phyloP scores from a whole-genome alignment of 2,888 invertebrate genomes.

The Eilema griseolum region DNA sequence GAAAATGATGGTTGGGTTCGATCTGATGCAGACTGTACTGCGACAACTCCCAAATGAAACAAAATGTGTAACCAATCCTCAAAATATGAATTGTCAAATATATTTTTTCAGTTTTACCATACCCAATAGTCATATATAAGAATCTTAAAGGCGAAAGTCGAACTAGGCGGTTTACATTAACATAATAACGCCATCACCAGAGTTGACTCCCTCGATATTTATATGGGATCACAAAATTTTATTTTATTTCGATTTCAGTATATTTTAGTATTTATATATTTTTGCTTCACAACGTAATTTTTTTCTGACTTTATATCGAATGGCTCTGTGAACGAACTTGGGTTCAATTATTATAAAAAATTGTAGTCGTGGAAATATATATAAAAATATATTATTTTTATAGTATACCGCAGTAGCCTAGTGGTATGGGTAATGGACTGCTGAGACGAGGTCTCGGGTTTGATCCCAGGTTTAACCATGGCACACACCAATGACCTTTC shows the following conservation, averaged over 20 bases:
- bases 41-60: too few species aligned
- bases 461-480: too few species aligned
- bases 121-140: conserved; percentile 7
- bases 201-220: conserved; percentile 10
- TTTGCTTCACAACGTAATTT: neutral
- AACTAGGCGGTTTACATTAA: conserved; percentile 18
- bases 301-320: neutral
- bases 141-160: neutral
- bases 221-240: conserved; percentile 9
- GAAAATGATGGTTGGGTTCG: too few species aligned
- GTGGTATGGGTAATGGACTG: too few species aligned
- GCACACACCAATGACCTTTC: too few species aligned
- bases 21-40: too few species aligned
- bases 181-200: conserved; percentile 20
- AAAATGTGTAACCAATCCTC: neutral
- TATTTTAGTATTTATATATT: neutral
- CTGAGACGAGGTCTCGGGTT: too few species aligned
- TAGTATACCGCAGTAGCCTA: too few species aligned
- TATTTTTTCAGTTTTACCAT: conserved; percentile 16
- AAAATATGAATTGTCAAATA: neutral
- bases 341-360: too few species aligned
- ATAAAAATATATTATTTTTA: too few species aligned
- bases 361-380: too few species aligned
- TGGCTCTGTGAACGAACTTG: too few species aligned
- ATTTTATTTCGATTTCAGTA: neutral